Conservation (phyloP, 2,888 invertebrate genomes). For the Nineta flava region DNA sequence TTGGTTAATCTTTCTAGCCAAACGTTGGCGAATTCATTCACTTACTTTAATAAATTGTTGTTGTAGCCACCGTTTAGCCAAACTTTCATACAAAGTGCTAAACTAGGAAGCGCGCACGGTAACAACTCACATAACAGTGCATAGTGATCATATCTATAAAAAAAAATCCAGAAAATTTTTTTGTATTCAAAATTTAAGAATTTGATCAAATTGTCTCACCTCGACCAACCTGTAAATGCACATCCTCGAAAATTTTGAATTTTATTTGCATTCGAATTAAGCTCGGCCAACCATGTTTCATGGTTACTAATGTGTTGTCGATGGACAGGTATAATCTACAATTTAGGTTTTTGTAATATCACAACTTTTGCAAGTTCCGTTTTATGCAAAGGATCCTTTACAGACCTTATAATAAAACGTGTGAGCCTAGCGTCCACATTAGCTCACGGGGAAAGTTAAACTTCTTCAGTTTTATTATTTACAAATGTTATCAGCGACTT, state of each 20-base stretch:
- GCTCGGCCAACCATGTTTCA: slow-evolving; percentile 47
- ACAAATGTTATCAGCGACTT: too few species aligned
- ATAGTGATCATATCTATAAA: slow-evolving; percentile 50
- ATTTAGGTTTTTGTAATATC: slow-evolving; percentile 8
- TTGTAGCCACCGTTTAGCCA: slow-evolving; percentile 33
- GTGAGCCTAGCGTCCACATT: too few species aligned
- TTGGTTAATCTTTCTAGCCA: not conserved
- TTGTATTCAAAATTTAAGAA: too few species aligned
- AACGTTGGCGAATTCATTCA: slow-evolving; percentile 19
- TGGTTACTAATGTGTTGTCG: slow-evolving; percentile 62
- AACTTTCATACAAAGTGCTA: slow-evolving; percentile 41
- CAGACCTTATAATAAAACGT: too few species aligned
- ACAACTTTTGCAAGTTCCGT: too few species aligned
- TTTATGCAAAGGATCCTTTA: too few species aligned
- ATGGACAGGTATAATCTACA: slow-evolving; percentile 41
- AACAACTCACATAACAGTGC: slow-evolving; percentile 53
- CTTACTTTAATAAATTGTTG: slow-evolving; percentile 27
- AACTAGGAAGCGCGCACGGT: slow-evolving; percentile 43
- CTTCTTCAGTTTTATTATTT: too few species aligned
- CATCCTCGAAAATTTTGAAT: slow-evolving; percentile 43
- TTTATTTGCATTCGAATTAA: slow-evolving; percentile 31
- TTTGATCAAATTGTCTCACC: slow-evolving; percentile 26
- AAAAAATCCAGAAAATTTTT: too few species aligned
- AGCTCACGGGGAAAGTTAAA: too few species aligned
- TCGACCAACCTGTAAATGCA: slow-evolving; percentile 58